Base-by-base conservation (phyloP, 2,888 invertebrate genomes). In the Bimastos eiseni region DNA sequence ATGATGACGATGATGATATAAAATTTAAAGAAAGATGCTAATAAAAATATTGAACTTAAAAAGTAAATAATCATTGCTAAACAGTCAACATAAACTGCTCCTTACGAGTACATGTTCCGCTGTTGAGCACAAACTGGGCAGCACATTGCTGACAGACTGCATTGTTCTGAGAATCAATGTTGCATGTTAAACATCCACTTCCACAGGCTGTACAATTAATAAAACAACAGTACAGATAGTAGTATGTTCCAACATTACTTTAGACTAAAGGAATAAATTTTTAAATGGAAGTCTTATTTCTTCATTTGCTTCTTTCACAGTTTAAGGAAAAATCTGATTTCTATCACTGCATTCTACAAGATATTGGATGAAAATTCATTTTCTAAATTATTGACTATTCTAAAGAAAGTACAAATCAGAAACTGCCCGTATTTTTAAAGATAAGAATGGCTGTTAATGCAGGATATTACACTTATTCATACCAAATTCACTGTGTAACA, bases 151-250 rank as follows among this genome's bases (percentile, higher is more conserved):
- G 83, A 49, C 92, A 92, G 21, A 49, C 44, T 89, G 83, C 41
- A 33, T 49, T 84, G 41, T 83, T 88, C 30, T 37, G 88, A 34
- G 90, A 13, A 83, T 89, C 49, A 21, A 83, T 38, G n/a, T 33
- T 37, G 70, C 92, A 92, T 33, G 37, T 36, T n/a, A 34, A 89
- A 86, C 92, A 92, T n/a, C 92, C 91, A 38, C 88, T 90, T 33
- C 91, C 91, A 91, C 92, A 92, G 33, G 88, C 91, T 91, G n/a
- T 70, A 70, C n/a, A 70, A 70, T 70, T 70, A 70, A 70, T 70
- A 4, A 70, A n/a, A n/a, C 30, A 70, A 70, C 70, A 70, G 70
- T 1, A 70, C 70, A 70, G 24, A 49, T 24, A 49, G 41, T 24
- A 49, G 49, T 24, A 49, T 24, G 24, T n/a, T n/a, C n/a, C 30